These are phyloP conservation scores for Corythoichthys haematopterus DNA, from an alignment of 2,113 vertebrate species.

Conservation along the genomic window DNA sequence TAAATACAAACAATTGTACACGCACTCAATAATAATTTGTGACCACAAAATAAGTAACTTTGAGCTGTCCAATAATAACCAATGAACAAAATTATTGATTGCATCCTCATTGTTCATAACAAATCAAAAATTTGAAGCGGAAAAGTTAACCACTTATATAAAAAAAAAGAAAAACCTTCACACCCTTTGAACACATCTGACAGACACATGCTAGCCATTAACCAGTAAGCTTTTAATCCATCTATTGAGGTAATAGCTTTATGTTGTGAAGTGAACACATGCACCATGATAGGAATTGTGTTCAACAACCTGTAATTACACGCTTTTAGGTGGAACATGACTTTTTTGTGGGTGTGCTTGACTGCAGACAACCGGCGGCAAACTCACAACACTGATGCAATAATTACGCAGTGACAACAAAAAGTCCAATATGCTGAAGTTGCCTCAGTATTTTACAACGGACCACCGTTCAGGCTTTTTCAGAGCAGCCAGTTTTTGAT, in stretches of 20 bases:
- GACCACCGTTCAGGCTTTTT: too few species aligned
- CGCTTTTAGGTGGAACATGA: not conserved
- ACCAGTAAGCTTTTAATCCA: not conserved
- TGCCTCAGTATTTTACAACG: not conserved
- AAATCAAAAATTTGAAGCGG: too few species aligned
- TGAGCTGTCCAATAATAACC: too few species aligned
- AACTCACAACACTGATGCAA: slow-evolving; percentile 12
- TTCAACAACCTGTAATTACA: slow-evolving; percentile 1
- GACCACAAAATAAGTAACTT: not conserved
- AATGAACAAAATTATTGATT: too few species aligned
- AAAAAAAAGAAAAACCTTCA: not conserved
- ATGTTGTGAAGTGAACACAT: not conserved
- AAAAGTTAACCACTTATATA: not conserved
- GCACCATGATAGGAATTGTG: not conserved
- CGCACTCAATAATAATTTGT: not conserved
- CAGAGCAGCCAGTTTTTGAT: too few species aligned
- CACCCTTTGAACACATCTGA: not conserved
- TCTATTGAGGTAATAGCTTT: slow-evolving; percentile 1
- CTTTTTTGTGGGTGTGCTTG: slow-evolving; percentile 8
- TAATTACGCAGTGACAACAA: slow-evolving; percentile 13
- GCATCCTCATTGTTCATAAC: too few species aligned
- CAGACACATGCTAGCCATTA: not conserved
- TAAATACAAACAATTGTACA: not conserved
- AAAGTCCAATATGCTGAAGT: not conserved
- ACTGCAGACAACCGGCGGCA: slow-evolving; percentile 15